Conservation (phyloP, 2,888 invertebrate species). For the Urechis unicinctus region DNA sequence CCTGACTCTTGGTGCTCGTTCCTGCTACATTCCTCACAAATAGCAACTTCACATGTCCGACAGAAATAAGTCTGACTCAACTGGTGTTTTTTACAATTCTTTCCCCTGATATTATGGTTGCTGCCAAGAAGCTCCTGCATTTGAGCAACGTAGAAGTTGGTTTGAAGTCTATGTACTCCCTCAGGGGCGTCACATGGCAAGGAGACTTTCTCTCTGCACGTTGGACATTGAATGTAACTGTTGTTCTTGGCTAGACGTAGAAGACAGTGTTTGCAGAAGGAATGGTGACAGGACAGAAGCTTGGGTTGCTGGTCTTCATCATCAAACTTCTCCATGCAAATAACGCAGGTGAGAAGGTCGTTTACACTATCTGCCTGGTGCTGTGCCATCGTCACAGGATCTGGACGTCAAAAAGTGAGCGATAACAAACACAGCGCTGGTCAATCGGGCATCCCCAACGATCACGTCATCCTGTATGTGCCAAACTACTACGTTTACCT, state of each 20-base stretch:
- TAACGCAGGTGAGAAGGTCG: constrained; percentile 21
- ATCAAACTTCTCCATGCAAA: constrained; percentile 21
- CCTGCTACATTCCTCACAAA: constrained; percentile 22
- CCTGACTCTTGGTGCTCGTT: constrained; percentile 19
- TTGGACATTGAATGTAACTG: constrained; percentile 17
- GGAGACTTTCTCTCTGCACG: constrained; percentile 11
- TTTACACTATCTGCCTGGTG: not conserved
- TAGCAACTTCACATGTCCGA: constrained; percentile 11
- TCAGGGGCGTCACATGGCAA: not conserved
- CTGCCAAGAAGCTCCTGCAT: constrained; percentile 19
- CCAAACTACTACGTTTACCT: too few relatives aligned
- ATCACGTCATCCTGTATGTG: too few relatives aligned
- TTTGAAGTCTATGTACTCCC: constrained; percentile 20
- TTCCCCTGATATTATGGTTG: constrained; percentile 9
- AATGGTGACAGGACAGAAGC: constrained; percentile 23
- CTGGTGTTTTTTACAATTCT: constrained; percentile 16
- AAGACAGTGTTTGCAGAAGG: constrained; percentile 21
- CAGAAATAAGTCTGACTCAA: constrained; percentile 23
- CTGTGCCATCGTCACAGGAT: too few relatives aligned
- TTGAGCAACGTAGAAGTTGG: constrained; percentile 23
- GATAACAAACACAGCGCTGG: too few relatives aligned
- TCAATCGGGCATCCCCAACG: too few relatives aligned
- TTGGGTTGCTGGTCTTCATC: constrained; percentile 19
- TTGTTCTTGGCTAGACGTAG: not conserved
- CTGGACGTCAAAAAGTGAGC: too few relatives aligned